Evolutionary conservation across 1,140 invertebrate genomes (phyloP), one percentile per base, ranked within the genome.

Genomic region (Drosophila auraria): DNA sequence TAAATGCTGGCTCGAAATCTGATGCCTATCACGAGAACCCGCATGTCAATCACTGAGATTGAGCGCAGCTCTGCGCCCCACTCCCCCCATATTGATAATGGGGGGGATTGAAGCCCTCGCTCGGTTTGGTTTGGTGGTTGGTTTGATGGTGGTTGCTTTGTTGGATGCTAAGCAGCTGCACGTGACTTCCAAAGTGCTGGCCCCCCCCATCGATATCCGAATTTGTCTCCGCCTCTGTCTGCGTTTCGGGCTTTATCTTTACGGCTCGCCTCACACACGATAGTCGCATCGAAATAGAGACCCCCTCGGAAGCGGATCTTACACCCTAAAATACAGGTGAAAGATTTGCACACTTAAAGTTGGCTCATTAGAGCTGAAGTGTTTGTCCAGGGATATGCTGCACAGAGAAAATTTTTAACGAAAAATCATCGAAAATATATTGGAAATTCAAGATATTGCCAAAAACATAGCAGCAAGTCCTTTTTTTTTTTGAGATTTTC

Each of bases 41-140:
- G 83, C 83, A 89, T 87, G 84, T 87, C 83, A 87, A 87, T 87
- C 83, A 87, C 80, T 73, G 83, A 80, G 83, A 87, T 87, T 87
- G 80, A 72, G 50, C 64, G 47, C 61, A 58, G 50, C 44, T 61
- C 56, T 42, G 12, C 9, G 15, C 45, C 20, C 59, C 8, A 38
- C 20, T 15, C 27, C 40, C 33, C 57, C 36, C 42, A 20, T 80
- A 64, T 66, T 75, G 78, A 89, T 89, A 89, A 81, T 81, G 69
- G 38, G 58, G 58, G 54, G 20, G 58, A 70, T 63, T 25, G 80
- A 75, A 83, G 64, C 57, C 40, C 23, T 14, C 40, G 45, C 42
- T 66, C 14, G 53, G 20, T 57, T 53, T 20, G 36, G 53, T 69
- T 86, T 54, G 76, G 65, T 76, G 71, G 82, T 68, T 62, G 61